Evolutionary conservation across 2,888 invertebrate species (phyloP), one percentile per base, ranked within the genome.

Genomic region (Slavum lentiscoides): DNA sequence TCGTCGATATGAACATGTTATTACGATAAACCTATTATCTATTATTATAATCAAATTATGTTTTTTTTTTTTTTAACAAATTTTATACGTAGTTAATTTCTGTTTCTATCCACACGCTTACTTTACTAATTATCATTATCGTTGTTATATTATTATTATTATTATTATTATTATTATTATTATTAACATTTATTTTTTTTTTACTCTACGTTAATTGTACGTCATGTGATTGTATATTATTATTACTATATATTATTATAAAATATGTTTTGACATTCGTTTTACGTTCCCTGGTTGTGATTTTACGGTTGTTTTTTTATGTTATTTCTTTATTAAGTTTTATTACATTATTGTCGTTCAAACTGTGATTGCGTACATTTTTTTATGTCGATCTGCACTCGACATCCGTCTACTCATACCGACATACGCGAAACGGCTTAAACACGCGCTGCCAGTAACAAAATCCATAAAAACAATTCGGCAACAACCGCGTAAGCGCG

Each of bases 271-370:
- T 64, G 21, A 64, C n/a, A 70, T 72, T 80, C 55, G 37, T 80
- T 72, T 80, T 80, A 72, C 70, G 80, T 80, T 80, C 80, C 64
- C 62, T 80, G 80, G 80, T 80, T 80, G 80, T 80, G 80, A 80
- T 55, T 80, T 64, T 72, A 80, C 62, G 72, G 80, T 80, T 80
- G 80, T 80, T 72, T 80, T 49, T 43, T 80, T 72, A 72, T 66
- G 70, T 80, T 80, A 72, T 80, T 72, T 66, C 70, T 80, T 64
- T 72, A 72, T 80, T 66, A 80, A 72, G 70, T 80, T 80, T 80
- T 80, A 80, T 80, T 72, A 80, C 43, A 72, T 72, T 39, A 80
- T 80, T 80, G 64, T 72, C 80, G 80, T 80, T 80, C 70, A 43
- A 80, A 66, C 64, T 72, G 1, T 39, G 62, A 39, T 6, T 55